Base-by-base conservation (phyloP, 1,140 invertebrate species). In the Trissolcus basalis region DNA sequence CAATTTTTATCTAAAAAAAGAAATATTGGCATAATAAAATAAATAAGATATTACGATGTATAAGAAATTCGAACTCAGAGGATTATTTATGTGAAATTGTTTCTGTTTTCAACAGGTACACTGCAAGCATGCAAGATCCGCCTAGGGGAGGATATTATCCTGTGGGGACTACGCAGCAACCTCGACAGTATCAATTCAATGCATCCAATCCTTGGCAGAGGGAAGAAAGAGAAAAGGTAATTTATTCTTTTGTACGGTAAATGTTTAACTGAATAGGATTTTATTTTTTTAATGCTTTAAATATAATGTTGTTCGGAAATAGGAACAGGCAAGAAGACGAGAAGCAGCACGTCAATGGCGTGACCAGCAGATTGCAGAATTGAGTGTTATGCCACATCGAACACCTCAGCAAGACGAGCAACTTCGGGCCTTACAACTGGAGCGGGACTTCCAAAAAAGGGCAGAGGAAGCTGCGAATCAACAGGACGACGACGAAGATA, bases 361-460 rank as follows among this genome's bases (percentile, higher is more conserved):
- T 14, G 96, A 97, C 85, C 94, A 96, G 78, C 94, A 96, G 82
- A 96, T 97, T 33, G 89, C 91, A 0, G 93, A 95, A 74, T 86
- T 97, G 12, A 90, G 93, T 73, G 85, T 90, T 0, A 81, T 95
- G 49, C 86, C 91, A 7, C 91, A 93, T 16, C 88, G 94, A 65
- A 93, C 93, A 2, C 85, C 92, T 0, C 94, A 94, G 79, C 95
- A 97, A 82, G 96, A 95, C 64, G 96, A 97, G 83, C 94, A 96
- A 79, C 85, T 97, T 12, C 90, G 95, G 56, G 94, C 95, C 5
- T 87, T 97, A 44, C 93, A 94, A 61, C 86, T 97, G 4, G 96
- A 97, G 84, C 90, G 94, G 67, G 96, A 97, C 83, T 97, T 97
- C 83, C 94, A 97, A 78, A 91, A 95, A 39, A 89, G 96, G 45